Percentiles rank a stretch among this genome's conserved stretches.
phyloP scores from a whole-genome alignment of 2,113 vertebrate species.

The Varanus salvator region DNA sequence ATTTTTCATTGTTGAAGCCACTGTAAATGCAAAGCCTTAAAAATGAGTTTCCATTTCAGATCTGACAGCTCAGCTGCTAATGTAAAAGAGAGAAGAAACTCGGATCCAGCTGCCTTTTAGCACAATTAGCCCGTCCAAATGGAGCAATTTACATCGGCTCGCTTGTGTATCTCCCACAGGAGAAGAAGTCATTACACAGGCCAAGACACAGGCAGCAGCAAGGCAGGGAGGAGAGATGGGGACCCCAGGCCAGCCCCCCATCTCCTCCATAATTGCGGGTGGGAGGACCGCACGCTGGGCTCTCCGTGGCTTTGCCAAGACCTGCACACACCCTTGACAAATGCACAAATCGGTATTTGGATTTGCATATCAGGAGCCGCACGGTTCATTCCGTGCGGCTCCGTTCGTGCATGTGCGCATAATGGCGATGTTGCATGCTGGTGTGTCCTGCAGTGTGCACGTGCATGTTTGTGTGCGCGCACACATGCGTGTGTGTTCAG shows the following conservation, averaged over 20 bases:
- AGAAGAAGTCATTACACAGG: conserved; percentile 70
- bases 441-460: not conserved
- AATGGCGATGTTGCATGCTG: not conserved
- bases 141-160: conserved; percentile 79
- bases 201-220: conserved; percentile 66
- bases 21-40: conserved; percentile 79
- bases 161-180: conserved; percentile 74
- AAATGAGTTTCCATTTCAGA: conserved; percentile 79
- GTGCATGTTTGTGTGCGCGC: not conserved
- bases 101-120: conserved; percentile 76
- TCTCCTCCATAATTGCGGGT: not conserved
- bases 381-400: not conserved
- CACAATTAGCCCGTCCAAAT: conserved; percentile 80
- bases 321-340: not conserved
- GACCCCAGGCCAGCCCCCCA: not conserved
- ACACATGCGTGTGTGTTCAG: not conserved
- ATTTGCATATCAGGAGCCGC: not conserved
- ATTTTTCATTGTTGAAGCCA: conserved; percentile 80
- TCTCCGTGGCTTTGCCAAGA: not conserved
- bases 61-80: conserved; percentile 79
- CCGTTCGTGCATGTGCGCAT: not conserved
- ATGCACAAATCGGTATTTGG: not conserved
- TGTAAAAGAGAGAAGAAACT: conserved; percentile 75
- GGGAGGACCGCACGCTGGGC: not conserved
- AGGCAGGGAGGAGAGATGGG: conserved; percentile 53